Conservation (phyloP, 2,113 vertebrate species). For the Smithornis capensis region DNA sequence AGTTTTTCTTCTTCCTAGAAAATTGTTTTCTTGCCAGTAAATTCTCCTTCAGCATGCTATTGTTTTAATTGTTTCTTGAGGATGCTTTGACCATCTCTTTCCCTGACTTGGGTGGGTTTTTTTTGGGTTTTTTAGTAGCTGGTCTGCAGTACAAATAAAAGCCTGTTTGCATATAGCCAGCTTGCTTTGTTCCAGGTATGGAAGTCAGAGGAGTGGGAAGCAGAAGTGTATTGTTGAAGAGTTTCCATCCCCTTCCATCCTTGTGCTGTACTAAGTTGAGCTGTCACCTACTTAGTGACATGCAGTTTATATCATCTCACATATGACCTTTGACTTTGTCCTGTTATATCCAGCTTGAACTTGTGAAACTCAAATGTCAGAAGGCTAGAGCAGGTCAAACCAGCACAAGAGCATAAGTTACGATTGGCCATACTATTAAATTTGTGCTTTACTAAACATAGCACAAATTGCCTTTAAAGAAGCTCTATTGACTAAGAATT, state of each 20-base stretch:
- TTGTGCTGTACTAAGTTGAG: not conserved
- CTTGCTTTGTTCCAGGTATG: not conserved
- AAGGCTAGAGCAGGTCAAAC: not conserved
- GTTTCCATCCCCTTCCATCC: not conserved
- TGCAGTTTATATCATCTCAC: not conserved
- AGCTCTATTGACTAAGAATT: not conserved
- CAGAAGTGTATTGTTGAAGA: not conserved
- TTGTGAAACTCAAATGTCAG: not conserved
- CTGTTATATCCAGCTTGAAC: conserved; percentile 1
- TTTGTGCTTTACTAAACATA: not conserved
- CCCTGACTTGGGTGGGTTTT: not conserved
- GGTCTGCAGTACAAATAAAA: not conserved
- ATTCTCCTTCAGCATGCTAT: not conserved
- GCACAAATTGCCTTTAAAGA: not conserved
- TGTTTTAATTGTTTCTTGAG: not conserved
- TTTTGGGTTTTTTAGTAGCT: not conserved
- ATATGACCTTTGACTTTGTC: not conserved
- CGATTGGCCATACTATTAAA: not conserved
- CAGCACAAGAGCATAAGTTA: not conserved
- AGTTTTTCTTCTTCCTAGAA: not conserved
- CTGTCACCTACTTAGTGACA: not conserved
- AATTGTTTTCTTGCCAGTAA: not conserved
- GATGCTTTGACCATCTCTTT: not conserved
- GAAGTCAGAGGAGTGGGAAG: not conserved
- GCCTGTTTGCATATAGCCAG: not conserved